Percentiles rank a stretch among this genome's conserved stretches.
These are phyloP conservation scores for Ciona savignyi DNA, from an alignment of 23 tunicate genomes.

Conservation along the genomic window DNA sequence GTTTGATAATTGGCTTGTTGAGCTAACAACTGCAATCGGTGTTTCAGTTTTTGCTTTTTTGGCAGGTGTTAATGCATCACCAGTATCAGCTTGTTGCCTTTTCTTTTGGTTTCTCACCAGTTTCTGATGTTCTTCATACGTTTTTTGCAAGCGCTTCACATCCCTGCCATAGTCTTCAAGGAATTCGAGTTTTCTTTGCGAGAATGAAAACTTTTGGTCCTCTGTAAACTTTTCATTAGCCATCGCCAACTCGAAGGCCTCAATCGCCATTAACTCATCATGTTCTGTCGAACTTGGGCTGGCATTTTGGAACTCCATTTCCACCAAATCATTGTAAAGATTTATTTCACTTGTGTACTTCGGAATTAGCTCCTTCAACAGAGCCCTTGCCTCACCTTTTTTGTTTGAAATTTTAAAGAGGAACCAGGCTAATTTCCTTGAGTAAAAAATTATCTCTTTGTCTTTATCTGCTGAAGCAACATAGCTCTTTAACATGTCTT, in stretches of 20 bases:
- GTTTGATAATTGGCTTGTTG: constrained; percentile 17
- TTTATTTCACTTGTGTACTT: constrained; percentile 39
- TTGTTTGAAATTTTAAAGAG: constrained; percentile 54
- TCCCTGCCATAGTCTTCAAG: constrained; percentile 84
- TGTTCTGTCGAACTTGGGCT: constrained; percentile 6
- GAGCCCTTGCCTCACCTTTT: constrained; percentile 39
- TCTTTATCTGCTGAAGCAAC: constrained; percentile 61
- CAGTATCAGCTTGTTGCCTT: constrained; percentile 17
- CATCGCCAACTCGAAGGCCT: constrained; percentile 67
- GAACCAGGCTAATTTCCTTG: constrained; percentile 80
- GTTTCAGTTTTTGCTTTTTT: constrained; percentile 72
- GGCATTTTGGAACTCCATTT: constrained; percentile 66
- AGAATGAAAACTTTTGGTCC: constrained; percentile 71
- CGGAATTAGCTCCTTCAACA: constrained; percentile 57
- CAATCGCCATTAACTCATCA: constrained; percentile 53
- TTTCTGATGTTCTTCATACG: constrained; percentile 89
- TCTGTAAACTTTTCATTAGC: constrained; percentile 48
- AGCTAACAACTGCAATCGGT: constrained; percentile 26
- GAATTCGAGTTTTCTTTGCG: constrained; percentile 79
- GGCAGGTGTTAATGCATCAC: constrained; percentile 27
- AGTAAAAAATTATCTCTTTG: constrained; percentile 63
- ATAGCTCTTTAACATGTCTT: constrained; percentile 37
- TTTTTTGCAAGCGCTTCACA: constrained; percentile 67
- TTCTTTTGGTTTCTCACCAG: constrained; percentile 54
- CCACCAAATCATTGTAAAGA: constrained; percentile 79